Base-by-base conservation (phyloP, 2,888 invertebrate species). In the Machimus rusticus region DNA sequence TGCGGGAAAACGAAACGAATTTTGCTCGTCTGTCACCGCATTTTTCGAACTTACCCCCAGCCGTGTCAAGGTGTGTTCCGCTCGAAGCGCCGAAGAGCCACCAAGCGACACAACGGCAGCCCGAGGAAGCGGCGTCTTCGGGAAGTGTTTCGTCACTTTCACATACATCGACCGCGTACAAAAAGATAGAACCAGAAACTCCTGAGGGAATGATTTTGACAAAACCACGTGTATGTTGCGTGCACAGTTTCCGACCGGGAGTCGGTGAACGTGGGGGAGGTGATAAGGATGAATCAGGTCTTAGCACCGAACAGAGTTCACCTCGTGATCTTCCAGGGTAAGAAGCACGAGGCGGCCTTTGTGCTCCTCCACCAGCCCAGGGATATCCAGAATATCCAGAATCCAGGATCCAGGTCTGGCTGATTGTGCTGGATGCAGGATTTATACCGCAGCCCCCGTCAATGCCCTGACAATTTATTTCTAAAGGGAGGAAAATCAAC, bases 401-500 rank as follows among this genome's bases (percentile, higher is more conserved):
- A 37, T n/a, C 34, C 34, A 5, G 76, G 6, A 34, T 34, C 34
- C 34, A 34, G 19, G 8, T 46, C 51, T 51, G 51, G 28, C 37
- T 76, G 76, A 76, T 76, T 76, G 23, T 66, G 66, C 76, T n/a
- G 76, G 76, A 37, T 76, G 16, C 34, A 76, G 37, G n/a, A 37
- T 76, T 76, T 76, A 34, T 34, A 76, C 76, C 37, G 76, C 76
- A 34, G 34, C 14, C 76, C n/a, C 76, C 37, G 74, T 57, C 74
- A 74, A 74, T 76, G 76, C 76, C 37, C 16, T 76, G 34, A 37
- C 76, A 34, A 76, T 76, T 76, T 76, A 76, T 76, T 76, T 76
- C 16, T 2, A 37, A 37, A 34, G 19, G 37, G 37, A 37, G 76
- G 37, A 37, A 37, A 76, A 76, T 37, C 76, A 37, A 37, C 76